Evolutionary conservation across 2,113 vertebrate species (phyloP).

Genomic region (Natator depressus): DNA sequence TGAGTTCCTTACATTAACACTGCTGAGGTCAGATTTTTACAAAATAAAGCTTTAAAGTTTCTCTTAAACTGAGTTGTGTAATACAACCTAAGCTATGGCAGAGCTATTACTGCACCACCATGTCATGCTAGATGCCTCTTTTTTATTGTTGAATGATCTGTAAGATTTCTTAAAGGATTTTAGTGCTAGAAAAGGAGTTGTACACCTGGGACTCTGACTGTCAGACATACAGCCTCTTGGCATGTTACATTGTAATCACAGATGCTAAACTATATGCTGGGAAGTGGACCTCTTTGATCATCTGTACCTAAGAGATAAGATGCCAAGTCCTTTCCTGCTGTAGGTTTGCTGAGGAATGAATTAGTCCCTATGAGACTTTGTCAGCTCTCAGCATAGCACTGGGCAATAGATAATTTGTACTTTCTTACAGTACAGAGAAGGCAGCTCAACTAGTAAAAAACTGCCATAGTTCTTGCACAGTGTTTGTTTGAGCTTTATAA

Average conservation of each 20-base stretch:
- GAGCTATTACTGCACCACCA: not conserved
- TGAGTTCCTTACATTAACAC: not conserved
- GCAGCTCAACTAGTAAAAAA: not conserved
- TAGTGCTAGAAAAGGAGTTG: not conserved
- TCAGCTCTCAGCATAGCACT: not conserved
- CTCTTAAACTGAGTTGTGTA: not conserved
- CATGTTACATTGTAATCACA: not conserved
- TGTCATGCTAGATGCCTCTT: not conserved
- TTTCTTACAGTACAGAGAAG: not conserved
- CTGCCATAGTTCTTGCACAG: not conserved
- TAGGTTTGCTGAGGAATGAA: not conserved
- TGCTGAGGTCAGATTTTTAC: not conserved
- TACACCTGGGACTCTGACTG: not conserved
- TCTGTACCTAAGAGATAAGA: not conserved
- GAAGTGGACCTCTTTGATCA: not conserved
- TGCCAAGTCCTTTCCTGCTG: not conserved
- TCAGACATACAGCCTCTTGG: not conserved
- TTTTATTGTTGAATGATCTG: not conserved
- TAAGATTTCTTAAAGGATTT: not conserved
- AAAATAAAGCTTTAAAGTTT: not conserved
- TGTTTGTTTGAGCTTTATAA: not conserved
- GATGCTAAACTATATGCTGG: not conserved
- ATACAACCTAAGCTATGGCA: not conserved
- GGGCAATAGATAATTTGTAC: not conserved
- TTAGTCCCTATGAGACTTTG: not conserved